Base-by-base conservation (phyloP, 2,113 vertebrate species). In the Indicator maculatus region DNA sequence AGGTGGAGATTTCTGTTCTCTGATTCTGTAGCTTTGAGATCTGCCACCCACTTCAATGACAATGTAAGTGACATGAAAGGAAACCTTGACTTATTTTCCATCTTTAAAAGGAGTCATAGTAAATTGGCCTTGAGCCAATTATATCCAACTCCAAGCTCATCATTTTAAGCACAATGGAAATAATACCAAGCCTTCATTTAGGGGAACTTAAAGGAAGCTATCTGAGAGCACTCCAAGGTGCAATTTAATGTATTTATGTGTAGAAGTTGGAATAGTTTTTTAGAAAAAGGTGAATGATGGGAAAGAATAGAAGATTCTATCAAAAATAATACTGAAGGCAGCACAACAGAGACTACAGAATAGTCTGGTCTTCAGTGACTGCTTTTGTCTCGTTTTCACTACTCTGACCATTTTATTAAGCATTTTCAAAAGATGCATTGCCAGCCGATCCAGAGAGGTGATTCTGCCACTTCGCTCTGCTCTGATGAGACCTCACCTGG, bases 1-100 rank as follows among this genome's bases (percentile, higher is more conserved):
- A 31, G 10, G 4, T 63, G 55, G 5, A 47, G 26, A 47, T 77
- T 63, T 66, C 36, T 47, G 1, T 33, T 70, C 38, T 36, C 6
- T n/a, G 38, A 56, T 60, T 87, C 30, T 87, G 30, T 50, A 89
- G 20, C 47, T 74, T 50, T 77, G 56, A 89, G 50, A 84, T n/a
- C 24, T 0, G 0, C 7, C 56, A 44, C 36, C 8, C 1, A 0
- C 31, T 64, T 60, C 50, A 50, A 7, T 69, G 69, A 64, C 39
- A 71, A n/a, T 28, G 15, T 17, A 64, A 76, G 26, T 21, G 28
- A 50, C 44, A 55, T 36, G 44, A 67, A 80, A 81, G 15, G 21
- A 70, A 92, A 74, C 28, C 44, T 60, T 86, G 33, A 36, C 44
- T 74, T 58, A 59, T 56, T 69, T 84, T 84, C 31, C 16, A 26